Evolutionary conservation across 2,888 invertebrate species (phyloP).

Genomic region (Netelia fuscicornis): DNA sequence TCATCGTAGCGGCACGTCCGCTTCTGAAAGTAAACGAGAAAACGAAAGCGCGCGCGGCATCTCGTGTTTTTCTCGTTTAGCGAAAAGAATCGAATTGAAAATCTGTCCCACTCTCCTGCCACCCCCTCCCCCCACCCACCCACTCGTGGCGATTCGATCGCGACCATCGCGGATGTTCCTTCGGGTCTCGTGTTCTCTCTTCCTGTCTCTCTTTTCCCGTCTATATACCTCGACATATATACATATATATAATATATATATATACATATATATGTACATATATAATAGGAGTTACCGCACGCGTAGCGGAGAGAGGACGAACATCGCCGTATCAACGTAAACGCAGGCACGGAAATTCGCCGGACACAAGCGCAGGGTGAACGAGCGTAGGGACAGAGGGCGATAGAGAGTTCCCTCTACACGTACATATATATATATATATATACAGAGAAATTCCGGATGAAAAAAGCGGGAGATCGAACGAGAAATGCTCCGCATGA

Average conservation of each 20-base stretch:
- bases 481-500: slow-evolving; percentile 37
- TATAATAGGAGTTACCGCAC: slow-evolving; percentile 56
- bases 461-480: slow-evolving; percentile 56
- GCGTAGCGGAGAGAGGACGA: slow-evolving; percentile 38
- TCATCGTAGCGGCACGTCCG: too few relatives aligned
- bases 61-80: background rate
- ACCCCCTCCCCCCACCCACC: slow-evolving; percentile 30
- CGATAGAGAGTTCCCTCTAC: slow-evolving; percentile 18
- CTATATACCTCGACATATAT: background rate
- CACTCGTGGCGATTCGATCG: slow-evolving; percentile 41
- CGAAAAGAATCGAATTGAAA: slow-evolving; percentile 78
- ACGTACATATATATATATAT: slow-evolving; percentile 22
- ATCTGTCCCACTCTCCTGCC: slow-evolving; percentile 66
- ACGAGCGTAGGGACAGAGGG: slow-evolving; percentile 67
- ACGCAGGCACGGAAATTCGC: slow-evolving; percentile 75
- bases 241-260: too few relatives aligned
- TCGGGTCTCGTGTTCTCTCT: slow-evolving; percentile 1
- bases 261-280: slow-evolving; percentile 22
- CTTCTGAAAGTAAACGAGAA: too few relatives aligned
- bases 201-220: slow-evolving; percentile 33
- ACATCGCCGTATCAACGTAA: slow-evolving; percentile 77
- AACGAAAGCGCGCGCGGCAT: too few relatives aligned
- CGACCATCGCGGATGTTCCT: slow-evolving; percentile 26
- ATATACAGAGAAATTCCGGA: slow-evolving; percentile 58
- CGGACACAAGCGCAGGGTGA: slow-evolving; percentile 65